Evolutionary conservation across 92 coral and sea anemone genomes (phyloP), one percentile per base, ranked within the genome.

Genomic region (Blastomussa wellsi): DNA sequence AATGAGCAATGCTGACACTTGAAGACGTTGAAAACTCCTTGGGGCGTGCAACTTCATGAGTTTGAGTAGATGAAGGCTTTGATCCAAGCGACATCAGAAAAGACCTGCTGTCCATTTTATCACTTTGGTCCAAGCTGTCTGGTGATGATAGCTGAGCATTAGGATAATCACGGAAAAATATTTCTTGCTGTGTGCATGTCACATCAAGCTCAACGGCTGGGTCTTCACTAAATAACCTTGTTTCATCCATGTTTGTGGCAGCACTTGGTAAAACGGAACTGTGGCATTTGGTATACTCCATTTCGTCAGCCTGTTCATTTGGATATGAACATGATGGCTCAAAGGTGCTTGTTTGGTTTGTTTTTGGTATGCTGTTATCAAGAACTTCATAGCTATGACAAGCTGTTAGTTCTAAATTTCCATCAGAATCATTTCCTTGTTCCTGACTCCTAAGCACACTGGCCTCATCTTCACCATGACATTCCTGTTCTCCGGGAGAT

Each of bases 241-340:
- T 73, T 71, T 82, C 59, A 47, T 83, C 87, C 7, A 28, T 28
- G 42, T 74, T 53, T 20, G 29, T 22, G 9, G 36, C 12, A 31
- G 20, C 17, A 26, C 68, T 53, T 51, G 32, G 51, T 28, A 37
- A 20, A 42, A 70, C 28, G 33, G 85, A 81, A 81, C 60, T 53
- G 78, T 19, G 28, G 67, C 86, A 82, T 33, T 8, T 71, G n/a
- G 86, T 82, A 52, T 82, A 29, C n/a, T 82, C 86, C 68, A 72
- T 82, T 72, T 82, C 86, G 26, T 71, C 84, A 16, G 13, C 44
- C 35, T 44, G 41, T 31, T 48, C 51, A 52, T 12, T 32, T 47
- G 47, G 47, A 68, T 65, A 32, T 24, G 76, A 10, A 33, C 7
- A 1, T 70, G 49, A n/a, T n/a, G n/a, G n/a, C n/a, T n/a, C n/a